Evolutionary conservation across 2,888 invertebrate species (phyloP).

Genomic region (Diplolepis rosae): DNA sequence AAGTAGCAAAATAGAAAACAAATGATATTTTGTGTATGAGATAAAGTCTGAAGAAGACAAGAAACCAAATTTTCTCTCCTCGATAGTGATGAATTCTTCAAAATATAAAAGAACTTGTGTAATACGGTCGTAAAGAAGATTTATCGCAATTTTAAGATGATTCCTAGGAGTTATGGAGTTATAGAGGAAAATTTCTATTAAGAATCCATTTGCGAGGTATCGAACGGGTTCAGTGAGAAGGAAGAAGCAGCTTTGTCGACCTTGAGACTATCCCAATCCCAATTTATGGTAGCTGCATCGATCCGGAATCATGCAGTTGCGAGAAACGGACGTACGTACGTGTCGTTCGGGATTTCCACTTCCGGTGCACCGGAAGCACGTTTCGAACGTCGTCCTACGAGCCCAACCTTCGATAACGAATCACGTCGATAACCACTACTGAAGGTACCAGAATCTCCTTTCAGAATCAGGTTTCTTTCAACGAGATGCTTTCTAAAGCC

Average conservation of each 20-base stretch:
- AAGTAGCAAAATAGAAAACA: too few relatives aligned
- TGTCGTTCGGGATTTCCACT: conserved; percentile 41
- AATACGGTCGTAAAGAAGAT: conserved; percentile 17
- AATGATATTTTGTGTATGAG: neutral
- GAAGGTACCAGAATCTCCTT: conserved; percentile 19
- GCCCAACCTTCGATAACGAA: conserved; percentile 44
- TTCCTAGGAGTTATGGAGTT: conserved; percentile 1
- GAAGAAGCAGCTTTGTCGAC: conserved; percentile 13
- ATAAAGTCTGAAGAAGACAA: neutral
- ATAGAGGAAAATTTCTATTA: conserved; percentile 24
- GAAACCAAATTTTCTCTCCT: neutral
- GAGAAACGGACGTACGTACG: conserved; percentile 13
- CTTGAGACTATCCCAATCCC: conserved; percentile 27
- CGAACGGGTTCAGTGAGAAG: neutral
- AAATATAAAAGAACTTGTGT: neutral
- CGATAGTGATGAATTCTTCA: neutral
- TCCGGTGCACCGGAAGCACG: conserved; percentile 45
- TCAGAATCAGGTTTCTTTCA: conserved; percentile 16
- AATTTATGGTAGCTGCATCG: conserved; percentile 30
- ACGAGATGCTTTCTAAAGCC: conserved; percentile 3
- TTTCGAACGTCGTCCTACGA: conserved; percentile 42
- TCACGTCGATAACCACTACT: conserved; percentile 47
- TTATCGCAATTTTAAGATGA: conserved; percentile 4
- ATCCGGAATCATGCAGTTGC: conserved; percentile 18
- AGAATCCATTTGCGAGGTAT: conserved; percentile 27